These are phyloP conservation scores for Virgularia gustaviana DNA, from an alignment of 92 coral and sea anemone species.

Conservation along the genomic window DNA sequence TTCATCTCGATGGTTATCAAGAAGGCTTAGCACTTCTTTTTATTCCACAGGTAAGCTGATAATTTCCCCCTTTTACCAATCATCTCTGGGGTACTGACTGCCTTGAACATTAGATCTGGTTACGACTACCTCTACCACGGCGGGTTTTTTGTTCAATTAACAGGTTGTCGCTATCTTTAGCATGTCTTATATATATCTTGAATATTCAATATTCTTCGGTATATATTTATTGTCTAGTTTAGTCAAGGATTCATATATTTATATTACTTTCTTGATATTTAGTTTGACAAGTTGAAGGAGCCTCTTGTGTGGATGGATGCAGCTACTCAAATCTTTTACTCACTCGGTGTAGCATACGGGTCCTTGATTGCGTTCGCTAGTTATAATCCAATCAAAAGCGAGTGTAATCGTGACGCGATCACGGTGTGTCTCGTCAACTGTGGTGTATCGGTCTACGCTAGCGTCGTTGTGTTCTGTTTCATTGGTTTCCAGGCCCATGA, in stretches of 20 bases:
- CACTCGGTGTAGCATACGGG: constrained; percentile 96
- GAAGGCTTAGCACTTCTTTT: constrained; percentile 91
- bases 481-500: constrained; percentile 93
- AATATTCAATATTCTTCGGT: no score
- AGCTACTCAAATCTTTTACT: constrained; percentile 92
- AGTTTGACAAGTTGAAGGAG: constrained; percentile 88
- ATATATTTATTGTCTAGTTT: no score
- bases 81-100: background rate
- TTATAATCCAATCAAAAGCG: constrained; percentile 93
- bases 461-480: constrained; percentile 92
- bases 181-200: no score
- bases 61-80: background rate
- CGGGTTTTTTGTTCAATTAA: no score
- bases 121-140: no score
- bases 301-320: constrained; percentile 96
- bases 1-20: constrained; percentile 93
- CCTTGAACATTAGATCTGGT: background rate
- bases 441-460: constrained; percentile 94
- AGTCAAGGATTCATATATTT: no score
- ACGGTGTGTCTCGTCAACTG: constrained; percentile 94
- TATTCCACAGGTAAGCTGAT: constrained; percentile 78
- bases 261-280: background rate
- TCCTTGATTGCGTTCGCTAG: constrained; percentile 96
- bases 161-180: no score
- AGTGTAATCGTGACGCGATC: constrained; percentile 91